phyloP scores from a whole-genome alignment of 2,113 vertebrate species.

The Echinops telfairi region DNA sequence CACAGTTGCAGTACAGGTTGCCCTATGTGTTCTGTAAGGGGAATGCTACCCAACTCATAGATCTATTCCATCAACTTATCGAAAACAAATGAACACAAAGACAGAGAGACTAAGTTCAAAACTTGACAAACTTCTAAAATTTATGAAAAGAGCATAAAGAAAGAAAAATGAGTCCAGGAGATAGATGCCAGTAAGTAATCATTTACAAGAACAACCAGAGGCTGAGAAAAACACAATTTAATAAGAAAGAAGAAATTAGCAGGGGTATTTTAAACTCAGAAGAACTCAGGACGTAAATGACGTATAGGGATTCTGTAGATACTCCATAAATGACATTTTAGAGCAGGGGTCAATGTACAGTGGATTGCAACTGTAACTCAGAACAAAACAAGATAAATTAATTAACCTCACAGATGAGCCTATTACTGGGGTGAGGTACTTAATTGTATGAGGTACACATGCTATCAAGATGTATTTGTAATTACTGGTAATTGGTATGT shows the following conservation, averaged over 20 bases:
- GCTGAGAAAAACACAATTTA: background rate
- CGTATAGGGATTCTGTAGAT: background rate
- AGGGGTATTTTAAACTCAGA: background rate
- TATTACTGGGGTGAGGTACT: background rate
- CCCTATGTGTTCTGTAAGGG: background rate
- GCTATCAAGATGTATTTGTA: background rate
- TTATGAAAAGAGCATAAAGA: background rate
- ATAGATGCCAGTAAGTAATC: background rate
- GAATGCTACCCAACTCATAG: background rate
- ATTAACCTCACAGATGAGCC: background rate
- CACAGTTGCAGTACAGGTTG: accelerated
- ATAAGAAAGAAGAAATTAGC: background rate
- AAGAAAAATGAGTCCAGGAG: background rate
- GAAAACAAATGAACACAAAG: background rate
- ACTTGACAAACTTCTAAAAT: background rate
- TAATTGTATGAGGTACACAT: background rate
- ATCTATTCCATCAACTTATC: background rate
- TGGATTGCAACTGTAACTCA: background rate
- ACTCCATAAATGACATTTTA: background rate
- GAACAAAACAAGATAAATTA: background rate
- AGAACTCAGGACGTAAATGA: background rate
- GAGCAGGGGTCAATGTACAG: background rate
- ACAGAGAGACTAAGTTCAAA: background rate
- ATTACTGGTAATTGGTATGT: background rate
- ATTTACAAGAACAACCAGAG: background rate